Conservation (phyloP, 2,113 vertebrate species). For the Amphilophus citrinellus region DNA sequence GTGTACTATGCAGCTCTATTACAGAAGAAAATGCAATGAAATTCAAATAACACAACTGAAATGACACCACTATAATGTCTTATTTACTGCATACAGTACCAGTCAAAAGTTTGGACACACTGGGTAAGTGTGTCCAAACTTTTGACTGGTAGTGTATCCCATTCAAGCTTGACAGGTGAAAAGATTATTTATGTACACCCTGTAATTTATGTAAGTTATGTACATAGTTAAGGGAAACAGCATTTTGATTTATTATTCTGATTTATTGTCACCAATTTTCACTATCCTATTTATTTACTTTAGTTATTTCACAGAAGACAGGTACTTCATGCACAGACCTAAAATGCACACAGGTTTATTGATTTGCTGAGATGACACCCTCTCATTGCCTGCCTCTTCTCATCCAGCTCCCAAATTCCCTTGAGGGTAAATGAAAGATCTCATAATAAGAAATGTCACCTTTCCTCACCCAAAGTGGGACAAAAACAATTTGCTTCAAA, state of each 20-base stretch:
- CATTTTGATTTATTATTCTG: not conserved
- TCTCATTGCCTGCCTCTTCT: slow-evolving; percentile 20
- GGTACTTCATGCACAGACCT: not conserved
- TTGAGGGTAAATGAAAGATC: slow-evolving; percentile 58
- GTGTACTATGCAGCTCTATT: not conserved
- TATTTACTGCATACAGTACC: too few species aligned
- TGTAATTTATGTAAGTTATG: not conserved
- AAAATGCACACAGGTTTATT: slow-evolving; percentile 33
- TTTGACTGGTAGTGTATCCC: not conserved
- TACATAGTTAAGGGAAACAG: not conserved
- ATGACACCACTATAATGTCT: too few species aligned
- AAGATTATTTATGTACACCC: not conserved
- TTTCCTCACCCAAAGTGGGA: slow-evolving; percentile 36
- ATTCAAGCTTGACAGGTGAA: not conserved
- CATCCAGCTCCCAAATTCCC: slow-evolving; percentile 42
- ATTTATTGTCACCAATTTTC: not conserved
- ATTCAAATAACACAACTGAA: too few species aligned
- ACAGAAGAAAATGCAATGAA: not conserved
- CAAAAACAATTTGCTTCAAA: slow-evolving; percentile 61
- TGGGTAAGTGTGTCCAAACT: too few species aligned
- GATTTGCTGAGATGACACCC: slow-evolving; percentile 33
- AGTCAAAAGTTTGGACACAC: too few species aligned
- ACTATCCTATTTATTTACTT: not conserved
- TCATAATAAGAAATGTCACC: slow-evolving; percentile 63
- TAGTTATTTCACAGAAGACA: not conserved